Percentiles rank a stretch among this genome's conserved stretches.
These are phyloP conservation scores for Drosophila pallidifrons DNA, from an alignment of 1,140 invertebrate species.

Conservation along the genomic window DNA sequence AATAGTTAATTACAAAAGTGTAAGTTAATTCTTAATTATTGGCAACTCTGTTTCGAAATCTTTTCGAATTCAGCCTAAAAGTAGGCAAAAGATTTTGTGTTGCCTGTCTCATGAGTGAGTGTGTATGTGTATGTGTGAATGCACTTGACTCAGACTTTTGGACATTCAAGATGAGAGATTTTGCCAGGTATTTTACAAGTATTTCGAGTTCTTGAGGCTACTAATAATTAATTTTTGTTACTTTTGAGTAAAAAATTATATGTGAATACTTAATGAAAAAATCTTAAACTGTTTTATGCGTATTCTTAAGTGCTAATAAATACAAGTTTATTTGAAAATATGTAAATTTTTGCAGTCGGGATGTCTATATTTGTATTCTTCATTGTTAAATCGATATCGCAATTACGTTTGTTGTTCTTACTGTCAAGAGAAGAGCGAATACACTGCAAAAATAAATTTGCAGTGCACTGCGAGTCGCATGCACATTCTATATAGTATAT, in stretches of 20 bases:
- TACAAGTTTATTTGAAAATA: no score
- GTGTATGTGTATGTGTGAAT: not conserved
- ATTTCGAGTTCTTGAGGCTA: no score
- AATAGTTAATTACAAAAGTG: not conserved
- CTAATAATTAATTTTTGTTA: no score
- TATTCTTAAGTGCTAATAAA: no score
- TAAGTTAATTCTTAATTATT: not conserved
- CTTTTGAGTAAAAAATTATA: no score
- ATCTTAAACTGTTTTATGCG: no score
- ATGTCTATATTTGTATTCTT: not conserved
- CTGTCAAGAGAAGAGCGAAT: not conserved
- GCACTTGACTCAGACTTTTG: not conserved
- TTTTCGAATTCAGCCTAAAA: slow-evolving; percentile 1
- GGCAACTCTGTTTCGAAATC: slow-evolving; percentile 7
- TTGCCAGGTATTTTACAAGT: no score
- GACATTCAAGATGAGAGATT: no score
- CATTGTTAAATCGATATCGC: not conserved
- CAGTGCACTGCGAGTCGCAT: not conserved
- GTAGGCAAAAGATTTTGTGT: slow-evolving; percentile 27
- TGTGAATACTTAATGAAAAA: no score
- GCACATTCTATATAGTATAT: not conserved
- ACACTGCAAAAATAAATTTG: not conserved
- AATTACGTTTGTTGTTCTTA: not conserved
- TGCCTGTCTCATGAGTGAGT: not conserved
- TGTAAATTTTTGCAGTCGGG: no score